Evolutionary conservation across 2,888 invertebrate genomes (phyloP), one percentile per base, ranked within the genome.

Genomic region (Toxonevra muliebris): DNA sequence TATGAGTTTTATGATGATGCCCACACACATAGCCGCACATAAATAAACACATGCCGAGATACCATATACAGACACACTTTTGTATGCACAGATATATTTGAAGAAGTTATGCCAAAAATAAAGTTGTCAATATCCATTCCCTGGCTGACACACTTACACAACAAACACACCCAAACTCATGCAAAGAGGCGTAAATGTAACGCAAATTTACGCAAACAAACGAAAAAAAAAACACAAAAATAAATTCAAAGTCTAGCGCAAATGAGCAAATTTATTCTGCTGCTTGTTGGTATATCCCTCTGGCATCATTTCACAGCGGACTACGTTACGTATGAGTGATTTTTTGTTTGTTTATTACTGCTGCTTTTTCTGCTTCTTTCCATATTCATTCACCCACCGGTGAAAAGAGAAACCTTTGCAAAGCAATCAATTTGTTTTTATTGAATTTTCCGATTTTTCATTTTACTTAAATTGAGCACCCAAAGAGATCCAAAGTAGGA

Each of bases 361-460:
- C 30, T 30, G 30, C n/a, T n/a, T n/a, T 30, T 30, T 4, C 30
- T 30, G 7, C 7, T 30, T 30, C 30, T 30, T 30, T 30, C 30
- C 30, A 30, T 30, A 30, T 30, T 30, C 30, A 30, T 7, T 30
- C 30, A 30, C 30, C 30, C 30, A 30, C 30, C 30, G 30, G 30
- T 30, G 30, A 30, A 30, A 7, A 30, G 30, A 30, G 30, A 30
- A 53, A 42, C 52, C 19, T 59, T 30, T 53, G 53, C 15, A 59
- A 30, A 59, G 59, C 65, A 65, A 65, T 53, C 65, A 65, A 59
- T 53, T 65, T 65, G 59, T 42, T 65, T 62, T 65, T 65, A 65
- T 65, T 59, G 53, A 59, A 65, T 65, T 65, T 65, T 58, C 65
- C 59, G 59, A 53, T 52, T 59, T 64, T 60, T 64, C 45, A 58